Base-by-base conservation (phyloP, 2,888 invertebrate genomes). In the Silvanus unidentatus region DNA sequence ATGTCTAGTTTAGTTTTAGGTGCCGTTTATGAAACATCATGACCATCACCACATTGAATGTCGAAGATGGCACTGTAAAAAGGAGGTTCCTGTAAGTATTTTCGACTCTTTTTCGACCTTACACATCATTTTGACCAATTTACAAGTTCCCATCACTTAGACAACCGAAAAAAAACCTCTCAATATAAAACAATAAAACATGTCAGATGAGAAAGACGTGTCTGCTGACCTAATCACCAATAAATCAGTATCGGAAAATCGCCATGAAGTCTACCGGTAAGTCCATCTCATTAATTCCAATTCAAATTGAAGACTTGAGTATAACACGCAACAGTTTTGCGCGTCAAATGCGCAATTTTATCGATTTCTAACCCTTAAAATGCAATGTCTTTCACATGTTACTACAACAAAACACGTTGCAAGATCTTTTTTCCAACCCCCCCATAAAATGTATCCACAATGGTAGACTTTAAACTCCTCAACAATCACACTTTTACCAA, bases 381-480 rank as follows among this genome's bases (percentile, higher is more conserved):
- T 28, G 10, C 8, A 32, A 32, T 12, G 32, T 32, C 32, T 12
- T n/a, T 32, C n/a, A 32, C 32, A 12, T 32, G 3, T 12, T 32
- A 5, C 32, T 12, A 32, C 32, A 32, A 32, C n/a, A 28, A n/a
- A n/a, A n/a, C n/a, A n/a, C n/a, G n/a, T n/a, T n/a, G n/a, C n/a
- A n/a, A n/a, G n/a, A n/a, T n/a, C n/a, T n/a, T n/a, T n/a, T n/a
- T n/a, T n/a, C n/a, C n/a, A n/a, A n/a, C n/a, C n/a, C n/a, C n/a
- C n/a, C n/a, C n/a, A n/a, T n/a, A n/a, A n/a, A n/a, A n/a, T n/a
- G n/a, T n/a, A n/a, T n/a, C n/a, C n/a, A n/a, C n/a, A n/a, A 63
- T 64, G 62, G 64, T 64, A 32, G 63, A 63, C 52, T 58, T 64
- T 41, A 62, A 60, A 54, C 53, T 57, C 34, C 43, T 57, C 9